Percentiles rank a stretch among this genome's conserved stretches.
Evolutionary conservation across 1,140 invertebrate genomes (phyloP).

Genomic region (Zaprionus capensis): DNA sequence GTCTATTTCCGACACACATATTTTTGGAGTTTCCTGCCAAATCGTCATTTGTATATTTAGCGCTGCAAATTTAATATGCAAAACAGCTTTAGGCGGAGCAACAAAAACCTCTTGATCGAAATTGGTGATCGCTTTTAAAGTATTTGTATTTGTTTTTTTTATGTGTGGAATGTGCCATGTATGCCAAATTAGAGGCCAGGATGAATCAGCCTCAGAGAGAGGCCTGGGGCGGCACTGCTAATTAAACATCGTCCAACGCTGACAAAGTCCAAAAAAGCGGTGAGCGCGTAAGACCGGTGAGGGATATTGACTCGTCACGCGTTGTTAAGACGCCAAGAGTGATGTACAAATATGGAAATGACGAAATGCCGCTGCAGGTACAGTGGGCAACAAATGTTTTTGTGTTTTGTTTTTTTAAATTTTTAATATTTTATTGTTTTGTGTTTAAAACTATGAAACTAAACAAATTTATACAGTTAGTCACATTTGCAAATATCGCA

Average conservation of each 20-base stretch:
- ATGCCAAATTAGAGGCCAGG: slow-evolving; percentile 54
- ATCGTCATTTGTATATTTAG: slow-evolving; percentile 47
- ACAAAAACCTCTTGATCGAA: slow-evolving; percentile 65
- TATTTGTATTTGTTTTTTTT: slow-evolving; percentile 37
- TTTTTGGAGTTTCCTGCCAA: slow-evolving; percentile 54
- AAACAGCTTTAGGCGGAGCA: slow-evolving; percentile 34
- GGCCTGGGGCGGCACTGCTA: slow-evolving; percentile 25
- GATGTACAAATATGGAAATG: slow-evolving; percentile 63
- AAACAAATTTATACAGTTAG: slow-evolving; percentile 64
- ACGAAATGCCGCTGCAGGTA: slow-evolving; percentile 27
- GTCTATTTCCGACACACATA: slow-evolving; percentile 36
- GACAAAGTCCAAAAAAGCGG: slow-evolving; percentile 60
- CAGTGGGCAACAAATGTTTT: slow-evolving; percentile 13
- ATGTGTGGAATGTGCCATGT: slow-evolving; percentile 62
- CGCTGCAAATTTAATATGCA: slow-evolving; percentile 52
- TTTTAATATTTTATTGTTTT: slow-evolving; percentile 44
- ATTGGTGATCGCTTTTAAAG: slow-evolving; percentile 55
- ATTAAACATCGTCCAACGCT: slow-evolving; percentile 37
- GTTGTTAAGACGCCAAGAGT: slow-evolving; percentile 38
- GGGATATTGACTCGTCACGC: slow-evolving; percentile 24
- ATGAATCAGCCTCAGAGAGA: slow-evolving; percentile 49
- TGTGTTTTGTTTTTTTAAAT: slow-evolving; percentile 28
- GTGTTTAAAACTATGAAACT: slow-evolving; percentile 46
- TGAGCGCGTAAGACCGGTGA: slow-evolving; percentile 59
- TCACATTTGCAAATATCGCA: slow-evolving; percentile 80